Conservation (phyloP, 2,888 invertebrate species). For the Oscheius sp. region DNA sequence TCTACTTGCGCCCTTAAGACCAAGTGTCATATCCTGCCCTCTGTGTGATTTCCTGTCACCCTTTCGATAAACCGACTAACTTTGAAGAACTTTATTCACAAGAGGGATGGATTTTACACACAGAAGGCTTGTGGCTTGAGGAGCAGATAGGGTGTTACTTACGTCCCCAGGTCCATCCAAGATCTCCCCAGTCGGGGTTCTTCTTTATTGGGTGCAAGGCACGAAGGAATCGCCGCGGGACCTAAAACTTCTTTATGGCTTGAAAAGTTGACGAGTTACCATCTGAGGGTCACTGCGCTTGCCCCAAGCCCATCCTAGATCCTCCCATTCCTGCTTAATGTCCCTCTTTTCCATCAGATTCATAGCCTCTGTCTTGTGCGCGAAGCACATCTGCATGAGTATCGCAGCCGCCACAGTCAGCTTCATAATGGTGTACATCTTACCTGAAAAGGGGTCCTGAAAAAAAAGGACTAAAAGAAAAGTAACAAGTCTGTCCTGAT, state of each 20-base stretch:
- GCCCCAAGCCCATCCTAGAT: slow-evolving; percentile 65
- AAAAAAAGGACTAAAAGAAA: background rate
- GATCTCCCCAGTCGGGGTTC: slow-evolving; percentile 65
- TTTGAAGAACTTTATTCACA: slow-evolving; percentile 18
- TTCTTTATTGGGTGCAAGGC: slow-evolving; percentile 60
- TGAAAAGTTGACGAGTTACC: background rate
- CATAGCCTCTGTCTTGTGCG: slow-evolving; percentile 12
- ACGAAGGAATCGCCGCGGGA: slow-evolving; percentile 49
- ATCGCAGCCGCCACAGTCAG: background rate
- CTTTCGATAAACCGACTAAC: slow-evolving; percentile 2
- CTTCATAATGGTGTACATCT: background rate
- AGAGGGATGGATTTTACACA: slow-evolving; percentile 2
- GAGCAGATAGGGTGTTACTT: slow-evolving; percentile 24
- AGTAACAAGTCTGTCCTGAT: slow-evolving; percentile 1
- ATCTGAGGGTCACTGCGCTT: slow-evolving; percentile 45
- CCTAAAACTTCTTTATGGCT: slow-evolving; percentile 6
- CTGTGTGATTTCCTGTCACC: background rate
- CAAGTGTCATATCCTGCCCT: slow-evolving; percentile 7
- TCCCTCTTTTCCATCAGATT: slow-evolving; percentile 40
- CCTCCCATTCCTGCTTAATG: slow-evolving; percentile 54
- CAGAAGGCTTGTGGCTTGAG: background rate
- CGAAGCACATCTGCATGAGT: slow-evolving; percentile 17
- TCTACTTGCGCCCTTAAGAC: slow-evolving; percentile 22
- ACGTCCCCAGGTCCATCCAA: slow-evolving; percentile 65
- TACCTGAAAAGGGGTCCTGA: background rate